Evolutionary conservation across 2,888 invertebrate genomes (phyloP).

Genomic region (Drosophila subquinaria): DNA sequence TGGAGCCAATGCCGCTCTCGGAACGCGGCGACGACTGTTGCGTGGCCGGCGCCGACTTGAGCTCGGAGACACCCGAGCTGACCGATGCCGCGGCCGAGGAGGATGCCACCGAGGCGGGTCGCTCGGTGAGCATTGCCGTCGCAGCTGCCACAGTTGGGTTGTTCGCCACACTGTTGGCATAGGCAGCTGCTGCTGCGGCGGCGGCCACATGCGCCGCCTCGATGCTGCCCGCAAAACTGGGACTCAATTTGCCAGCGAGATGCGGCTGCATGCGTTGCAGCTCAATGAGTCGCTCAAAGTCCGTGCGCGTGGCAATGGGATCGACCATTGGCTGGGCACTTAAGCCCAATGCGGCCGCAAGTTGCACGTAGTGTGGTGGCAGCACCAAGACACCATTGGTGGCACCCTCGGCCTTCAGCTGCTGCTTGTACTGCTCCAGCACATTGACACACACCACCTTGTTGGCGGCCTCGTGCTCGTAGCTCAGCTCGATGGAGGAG

Average conservation of each 20-base stretch:
- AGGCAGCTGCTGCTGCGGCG: constrained; percentile 76
- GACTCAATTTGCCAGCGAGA: constrained; percentile 61
- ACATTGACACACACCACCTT: constrained; percentile 77
- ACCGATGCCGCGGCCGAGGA: constrained; percentile 66
- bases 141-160: constrained; percentile 47
- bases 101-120: constrained; percentile 72
- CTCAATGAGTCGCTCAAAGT: constrained; percentile 84
- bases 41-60: constrained; percentile 70
- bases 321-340: constrained; percentile 83
- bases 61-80: constrained; percentile 74
- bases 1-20: constrained; percentile 71
- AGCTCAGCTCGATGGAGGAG: constrained; percentile 61
- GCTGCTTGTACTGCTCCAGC: constrained; percentile 82
- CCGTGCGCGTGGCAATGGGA: constrained; percentile 83
- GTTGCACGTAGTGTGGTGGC: constrained; percentile 88
- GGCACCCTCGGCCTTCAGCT: constrained; percentile 71
- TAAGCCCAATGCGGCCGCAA: constrained; percentile 86
- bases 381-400: constrained; percentile 87
- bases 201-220: constrained; percentile 80
- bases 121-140: constrained; percentile 56
- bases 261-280: constrained; percentile 81
- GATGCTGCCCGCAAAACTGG: constrained; percentile 68
- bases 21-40: constrained; percentile 72
- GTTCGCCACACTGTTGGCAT: constrained; percentile 72
- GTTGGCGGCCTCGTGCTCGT: constrained; percentile 66